A percentile compares a stretch with the other conserved stretches of the same genome.
These are phyloP conservation scores for Drosophila hawaiiensis DNA, from an alignment of 2,888 invertebrate species.

Conservation along the genomic window DNA sequence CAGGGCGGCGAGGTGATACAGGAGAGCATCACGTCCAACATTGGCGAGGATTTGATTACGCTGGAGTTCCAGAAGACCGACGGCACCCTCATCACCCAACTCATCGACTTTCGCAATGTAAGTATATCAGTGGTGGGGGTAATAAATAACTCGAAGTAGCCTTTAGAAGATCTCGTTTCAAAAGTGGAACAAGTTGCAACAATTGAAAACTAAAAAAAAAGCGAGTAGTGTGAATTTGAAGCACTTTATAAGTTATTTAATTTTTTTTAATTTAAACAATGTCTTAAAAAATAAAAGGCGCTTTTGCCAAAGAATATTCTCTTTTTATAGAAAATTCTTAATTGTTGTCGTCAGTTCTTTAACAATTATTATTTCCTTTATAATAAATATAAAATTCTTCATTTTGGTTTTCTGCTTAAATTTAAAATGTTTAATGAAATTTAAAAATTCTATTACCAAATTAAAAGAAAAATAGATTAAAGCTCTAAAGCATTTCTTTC, in stretches of 20 bases:
- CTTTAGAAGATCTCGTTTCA: not conserved
- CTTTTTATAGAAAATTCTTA: too few relatives aligned
- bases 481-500: not conserved
- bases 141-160: not conserved
- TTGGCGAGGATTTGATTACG: slow-evolving; percentile 94
- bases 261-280: too few relatives aligned
- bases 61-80: slow-evolving; percentile 96
- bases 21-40: slow-evolving; percentile 96
- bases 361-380: too few relatives aligned
- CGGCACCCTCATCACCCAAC: slow-evolving; percentile 95
- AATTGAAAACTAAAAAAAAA: not conserved
- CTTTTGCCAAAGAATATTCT: too few relatives aligned
- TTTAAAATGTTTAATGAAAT: too few relatives aligned
- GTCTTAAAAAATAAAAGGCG: too few relatives aligned
- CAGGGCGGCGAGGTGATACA: slow-evolving; percentile 97
- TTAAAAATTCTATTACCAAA: too few relatives aligned
- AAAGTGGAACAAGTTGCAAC: not conserved
- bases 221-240: not conserved
- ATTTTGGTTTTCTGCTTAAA: too few relatives aligned
- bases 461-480: too few relatives aligned
- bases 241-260: too few relatives aligned
- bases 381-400: too few relatives aligned
- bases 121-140: slow-evolving; percentile 83
- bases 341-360: too few relatives aligned
- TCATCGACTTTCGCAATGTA: slow-evolving; percentile 97